phyloP scores from a whole-genome alignment of 2,888 invertebrate species.

The Nycteola revayana region DNA sequence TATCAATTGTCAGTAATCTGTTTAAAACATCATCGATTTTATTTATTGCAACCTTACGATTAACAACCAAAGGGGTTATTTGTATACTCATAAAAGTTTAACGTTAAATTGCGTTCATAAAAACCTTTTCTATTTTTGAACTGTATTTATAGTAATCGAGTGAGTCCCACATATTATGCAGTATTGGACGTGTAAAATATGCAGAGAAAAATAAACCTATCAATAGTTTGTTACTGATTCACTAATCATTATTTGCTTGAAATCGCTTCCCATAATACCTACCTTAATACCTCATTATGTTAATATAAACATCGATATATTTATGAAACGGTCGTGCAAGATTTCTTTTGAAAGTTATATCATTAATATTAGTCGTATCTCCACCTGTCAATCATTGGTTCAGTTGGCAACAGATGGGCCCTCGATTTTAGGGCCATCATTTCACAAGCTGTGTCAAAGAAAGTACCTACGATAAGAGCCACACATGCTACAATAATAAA shows the following conservation, averaged over 20 bases:
- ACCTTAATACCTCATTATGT: too few relatives aligned
- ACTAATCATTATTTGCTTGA: too few relatives aligned
- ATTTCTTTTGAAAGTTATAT: slow-evolving; percentile 27
- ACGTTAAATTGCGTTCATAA: slow-evolving; percentile 15
- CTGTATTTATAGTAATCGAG: slow-evolving; percentile 13
- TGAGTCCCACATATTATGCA: too few relatives aligned
- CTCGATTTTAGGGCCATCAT: slow-evolving; percentile 34
- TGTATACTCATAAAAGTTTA: slow-evolving; percentile 23
- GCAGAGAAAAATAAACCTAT: too few relatives aligned
- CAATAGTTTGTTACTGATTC: too few relatives aligned
- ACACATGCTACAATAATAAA: slow-evolving; percentile 25
- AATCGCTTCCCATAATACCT: too few relatives aligned
- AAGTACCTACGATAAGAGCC: slow-evolving; percentile 29
- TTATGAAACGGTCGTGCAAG: slow-evolving; percentile 16
- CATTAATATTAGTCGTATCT: slow-evolving; percentile 26
- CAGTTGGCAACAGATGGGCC: slow-evolving; percentile 33
- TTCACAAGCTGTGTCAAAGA: slow-evolving; percentile 34
- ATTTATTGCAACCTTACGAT: slow-evolving; percentile 13
- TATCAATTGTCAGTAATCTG: too few relatives aligned
- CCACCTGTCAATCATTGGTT: slow-evolving; percentile 31
- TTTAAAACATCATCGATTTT: too few relatives aligned
- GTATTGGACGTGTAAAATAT: too few relatives aligned
- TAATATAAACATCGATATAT: slow-evolving; percentile 11
- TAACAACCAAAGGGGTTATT: slow-evolving; percentile 19
- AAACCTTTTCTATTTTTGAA: slow-evolving; percentile 16